phyloP scores from a whole-genome alignment of 2,888 invertebrate genomes.

The Macrophya annulata region DNA sequence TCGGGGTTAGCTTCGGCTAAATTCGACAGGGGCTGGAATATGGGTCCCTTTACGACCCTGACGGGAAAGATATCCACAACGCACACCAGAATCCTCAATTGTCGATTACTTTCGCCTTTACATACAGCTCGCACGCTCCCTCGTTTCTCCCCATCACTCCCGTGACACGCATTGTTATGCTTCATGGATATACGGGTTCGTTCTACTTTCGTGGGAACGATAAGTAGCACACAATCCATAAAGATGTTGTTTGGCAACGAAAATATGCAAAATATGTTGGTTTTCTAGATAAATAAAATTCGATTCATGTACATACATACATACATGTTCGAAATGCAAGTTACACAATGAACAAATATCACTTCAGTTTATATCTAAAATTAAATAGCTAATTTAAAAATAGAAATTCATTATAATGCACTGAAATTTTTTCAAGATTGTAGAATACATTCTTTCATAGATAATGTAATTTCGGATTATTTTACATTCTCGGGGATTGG shows the following conservation, averaged over 20 bases:
- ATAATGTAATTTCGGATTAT: background rate
- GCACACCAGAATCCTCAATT: slow-evolving; percentile 35
- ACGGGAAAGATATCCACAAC: slow-evolving; percentile 45
- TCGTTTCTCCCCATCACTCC: slow-evolving; percentile 33
- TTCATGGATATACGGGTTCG: slow-evolving; percentile 27
- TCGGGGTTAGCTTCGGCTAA: slow-evolving; percentile 30
- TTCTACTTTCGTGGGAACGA: slow-evolving; percentile 1
- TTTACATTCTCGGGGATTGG: background rate
- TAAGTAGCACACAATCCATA: slow-evolving; percentile 1
- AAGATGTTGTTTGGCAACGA: background rate
- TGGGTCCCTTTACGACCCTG: slow-evolving; percentile 49
- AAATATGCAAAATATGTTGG: background rate
- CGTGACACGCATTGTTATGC: slow-evolving; percentile 42
- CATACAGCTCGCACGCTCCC: slow-evolving; percentile 37
- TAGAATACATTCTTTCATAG: background rate
- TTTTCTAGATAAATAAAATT: slow-evolving; percentile 5
- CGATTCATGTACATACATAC: background rate
- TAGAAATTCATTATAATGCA: background rate
- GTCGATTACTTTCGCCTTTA: slow-evolving; percentile 47
- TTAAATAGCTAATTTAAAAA: background rate
- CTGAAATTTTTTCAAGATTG: background rate
- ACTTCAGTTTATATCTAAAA: background rate
- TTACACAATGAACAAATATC: background rate
- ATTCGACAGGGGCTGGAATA: slow-evolving; percentile 45
- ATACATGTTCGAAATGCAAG: background rate